Percentiles rank a stretch among this genome's conserved stretches.
Conservation (phyloP, 2,797 vertebrate species). For the Anabacerthia variegaticeps region DNA sequence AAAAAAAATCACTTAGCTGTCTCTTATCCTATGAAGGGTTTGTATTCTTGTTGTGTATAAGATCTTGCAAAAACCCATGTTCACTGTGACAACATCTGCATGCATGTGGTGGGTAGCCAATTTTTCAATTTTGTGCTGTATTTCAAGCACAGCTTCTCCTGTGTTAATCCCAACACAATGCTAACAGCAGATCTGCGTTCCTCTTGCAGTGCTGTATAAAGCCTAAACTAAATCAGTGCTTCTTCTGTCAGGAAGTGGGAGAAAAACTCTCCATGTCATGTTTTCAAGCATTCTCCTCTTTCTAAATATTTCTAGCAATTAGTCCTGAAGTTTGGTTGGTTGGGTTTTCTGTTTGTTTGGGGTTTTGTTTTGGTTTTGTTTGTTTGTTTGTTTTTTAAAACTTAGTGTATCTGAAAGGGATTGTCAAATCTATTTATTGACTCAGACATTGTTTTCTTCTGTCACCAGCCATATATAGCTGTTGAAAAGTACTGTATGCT, state of each 20-base stretch:
- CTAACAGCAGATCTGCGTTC: not conserved
- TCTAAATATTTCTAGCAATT: not conserved
- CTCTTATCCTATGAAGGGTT: not conserved
- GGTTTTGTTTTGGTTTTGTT: too few relatives aligned
- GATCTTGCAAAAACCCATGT: not conserved
- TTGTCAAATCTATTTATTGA: not conserved
- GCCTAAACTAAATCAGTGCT: not conserved
- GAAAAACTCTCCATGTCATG: not conserved
- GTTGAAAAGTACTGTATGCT: not conserved
- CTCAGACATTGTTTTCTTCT: not conserved
- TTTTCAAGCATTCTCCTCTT: not conserved
- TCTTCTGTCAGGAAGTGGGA: not conserved
- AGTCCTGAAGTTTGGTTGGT: not conserved
- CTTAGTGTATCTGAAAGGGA: not conserved
- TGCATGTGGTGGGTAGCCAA: not conserved
- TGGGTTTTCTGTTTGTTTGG: not conserved
- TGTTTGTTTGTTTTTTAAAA: not conserved
- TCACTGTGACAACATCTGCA: not conserved
- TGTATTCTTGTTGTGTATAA: not conserved
- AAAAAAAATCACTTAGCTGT: not conserved
- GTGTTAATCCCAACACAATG: not conserved
- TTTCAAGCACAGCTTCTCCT: not conserved
- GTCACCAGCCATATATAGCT: not conserved
- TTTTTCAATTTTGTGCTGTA: not conserved
- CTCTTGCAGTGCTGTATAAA: not conserved